Evolutionary conservation across 2,797 vertebrate genomes (phyloP), one percentile per base, ranked within the genome.

Genomic region (Xiphophorus birchmanni): DNA sequence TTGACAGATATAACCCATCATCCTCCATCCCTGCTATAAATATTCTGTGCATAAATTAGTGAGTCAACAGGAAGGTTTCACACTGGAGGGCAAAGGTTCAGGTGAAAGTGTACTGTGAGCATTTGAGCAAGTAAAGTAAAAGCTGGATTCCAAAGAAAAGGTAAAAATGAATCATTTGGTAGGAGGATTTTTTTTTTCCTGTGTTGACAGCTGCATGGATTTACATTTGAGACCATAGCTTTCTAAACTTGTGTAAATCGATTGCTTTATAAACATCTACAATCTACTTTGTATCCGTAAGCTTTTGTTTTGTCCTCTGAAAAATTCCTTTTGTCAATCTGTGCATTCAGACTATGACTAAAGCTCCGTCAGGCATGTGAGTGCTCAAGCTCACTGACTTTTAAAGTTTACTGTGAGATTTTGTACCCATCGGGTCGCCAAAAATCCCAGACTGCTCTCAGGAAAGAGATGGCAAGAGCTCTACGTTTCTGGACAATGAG

Each of bases 381-480:
- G 40, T 2, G 4, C 65, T 45, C n/a, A 76, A 69, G 63, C 35
- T 77, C 76, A 52, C 35, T 71, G 63, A 77, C 76, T 67, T 77
- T 67, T 50, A 45, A 77, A 11, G 47, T 69, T 77, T 69, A 74
- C 65, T 0, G 4, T 42, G 37, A 8, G 21, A 69, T 69, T 23
- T 69, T 69, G 65, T 23, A 26, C 21, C 65, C 37, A 69, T 69
- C 65, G 17, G 65, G 65, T 69, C n/a, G 18, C 65, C 65, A 40
- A 9, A 29, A 72, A 29, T 45, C 42, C 23, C 40, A 45, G 12
- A 45, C 15, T 42, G 7, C 67, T 42, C 35, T 18, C 32, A 69
- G 21, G 3, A 21, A 69, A 42, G 23, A 42, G 9, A 42, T 40
- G 23, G 21, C 65, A 69, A 32, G 21, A 69, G 37, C 37, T 37